Evolutionary conservation across 2,888 invertebrate species (phyloP).

Genomic region (Stramonita haemastoma): DNA sequence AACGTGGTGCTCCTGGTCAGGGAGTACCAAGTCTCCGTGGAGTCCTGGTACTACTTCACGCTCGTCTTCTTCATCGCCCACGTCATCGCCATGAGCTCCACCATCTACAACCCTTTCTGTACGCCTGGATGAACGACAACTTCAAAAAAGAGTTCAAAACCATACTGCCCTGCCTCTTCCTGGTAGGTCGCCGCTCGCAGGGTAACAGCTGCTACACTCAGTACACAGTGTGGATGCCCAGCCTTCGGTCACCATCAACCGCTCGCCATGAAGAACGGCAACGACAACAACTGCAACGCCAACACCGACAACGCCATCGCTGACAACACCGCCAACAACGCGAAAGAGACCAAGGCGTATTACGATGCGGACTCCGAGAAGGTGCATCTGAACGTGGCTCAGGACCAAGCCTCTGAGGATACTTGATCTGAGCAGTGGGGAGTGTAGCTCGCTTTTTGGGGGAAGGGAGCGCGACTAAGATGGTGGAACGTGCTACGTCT

Average conservation of each 20-base stretch:
- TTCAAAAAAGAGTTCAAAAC: slow-evolving; percentile 90
- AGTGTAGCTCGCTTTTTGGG: too few species aligned
- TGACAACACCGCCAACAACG: slow-evolving; percentile 61
- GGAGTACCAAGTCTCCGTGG: slow-evolving; percentile 72
- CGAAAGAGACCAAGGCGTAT: slow-evolving; percentile 66
- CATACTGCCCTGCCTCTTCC: slow-evolving; percentile 77
- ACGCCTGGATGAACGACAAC: slow-evolving; percentile 97
- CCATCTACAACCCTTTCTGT: slow-evolving; percentile 95
- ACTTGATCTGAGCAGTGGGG: slow-evolving; percentile 13
- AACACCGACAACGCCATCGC: slow-evolving; percentile 26
- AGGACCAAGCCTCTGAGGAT: slow-evolving; percentile 42
- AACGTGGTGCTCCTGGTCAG: slow-evolving; percentile 90
- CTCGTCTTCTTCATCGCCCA: slow-evolving; percentile 93
- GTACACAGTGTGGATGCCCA: slow-evolving; percentile 74
- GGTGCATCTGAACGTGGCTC: slow-evolving; percentile 69
- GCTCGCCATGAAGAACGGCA: slow-evolving; percentile 69
- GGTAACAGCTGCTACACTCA: slow-evolving; percentile 69
- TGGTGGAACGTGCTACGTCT: too few species aligned
- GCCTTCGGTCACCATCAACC: slow-evolving; percentile 71
- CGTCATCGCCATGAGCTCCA: slow-evolving; percentile 94
- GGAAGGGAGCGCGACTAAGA: too few species aligned
- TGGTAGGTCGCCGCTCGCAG: slow-evolving; percentile 57
- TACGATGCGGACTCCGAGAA: slow-evolving; percentile 73
- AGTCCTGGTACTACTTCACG: slow-evolving; percentile 89
- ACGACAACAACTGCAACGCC: slow-evolving; percentile 54